Percentiles rank a stretch among this genome's conserved stretches.
Conservation (phyloP, 2,113 vertebrate species). For the Pleuronectes platessa region DNA sequence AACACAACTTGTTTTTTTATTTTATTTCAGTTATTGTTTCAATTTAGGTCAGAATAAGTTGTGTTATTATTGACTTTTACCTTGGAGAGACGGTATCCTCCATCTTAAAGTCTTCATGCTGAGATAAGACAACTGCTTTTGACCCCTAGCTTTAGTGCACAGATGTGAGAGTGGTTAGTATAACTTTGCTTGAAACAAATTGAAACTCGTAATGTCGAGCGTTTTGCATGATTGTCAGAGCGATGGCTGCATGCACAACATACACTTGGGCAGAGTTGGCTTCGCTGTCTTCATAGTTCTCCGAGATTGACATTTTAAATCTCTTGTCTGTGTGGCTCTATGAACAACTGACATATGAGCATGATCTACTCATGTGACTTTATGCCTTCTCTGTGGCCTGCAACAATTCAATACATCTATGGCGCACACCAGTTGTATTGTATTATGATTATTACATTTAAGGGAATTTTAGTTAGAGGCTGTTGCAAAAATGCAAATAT, state of each 20-base stretch:
- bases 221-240: not conserved
- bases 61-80: not conserved
- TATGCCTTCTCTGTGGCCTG: slow-evolving; percentile 44
- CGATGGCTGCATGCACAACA: slow-evolving; percentile 20
- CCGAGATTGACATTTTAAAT: not conserved
- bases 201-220: not conserved
- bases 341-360: slow-evolving; percentile 36
- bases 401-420: slow-evolving; percentile 37
- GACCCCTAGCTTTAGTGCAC: not conserved
- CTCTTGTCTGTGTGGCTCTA: not conserved
- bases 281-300: slow-evolving; percentile 16
- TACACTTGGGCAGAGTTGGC: slow-evolving; percentile 26
- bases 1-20: not conserved
- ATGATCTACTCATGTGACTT: slow-evolving; percentile 53
- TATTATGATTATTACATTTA: slow-evolving; percentile 42
- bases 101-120: not conserved
- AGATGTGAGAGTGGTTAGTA: not conserved
- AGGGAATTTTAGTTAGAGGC: slow-evolving; percentile 64
- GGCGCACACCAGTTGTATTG: slow-evolving; percentile 41
- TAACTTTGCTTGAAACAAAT: not conserved
- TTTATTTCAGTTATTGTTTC: not conserved
- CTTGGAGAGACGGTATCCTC: not conserved
- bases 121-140: not conserved
- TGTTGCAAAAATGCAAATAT: slow-evolving; percentile 79
- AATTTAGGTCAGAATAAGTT: too few relatives aligned